Base-by-base conservation (phyloP, 1,140 invertebrate species). In the Leptinotarsa lineolata region DNA sequence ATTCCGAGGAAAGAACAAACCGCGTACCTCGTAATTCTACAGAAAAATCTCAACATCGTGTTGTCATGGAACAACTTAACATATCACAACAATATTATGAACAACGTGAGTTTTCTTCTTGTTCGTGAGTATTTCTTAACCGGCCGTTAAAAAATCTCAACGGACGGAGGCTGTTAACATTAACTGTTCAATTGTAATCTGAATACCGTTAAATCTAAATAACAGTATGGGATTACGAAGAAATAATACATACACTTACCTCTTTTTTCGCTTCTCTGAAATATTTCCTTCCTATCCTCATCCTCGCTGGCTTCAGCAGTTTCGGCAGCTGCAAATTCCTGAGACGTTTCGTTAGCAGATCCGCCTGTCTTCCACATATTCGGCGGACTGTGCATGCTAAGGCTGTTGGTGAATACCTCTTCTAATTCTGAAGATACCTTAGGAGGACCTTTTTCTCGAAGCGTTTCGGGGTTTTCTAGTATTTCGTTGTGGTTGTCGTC, bases 401-500 rank as follows among this genome's bases (percentile, higher is more conserved):
- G 70, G 61, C 74, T 73, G 21, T 79, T 68, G 66, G 30, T 79
- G 21, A 78, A 67, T 39, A 77, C 74, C 46, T 78, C 73, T 70
- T 78, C 79, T 24, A 75, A 72, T 48, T 78, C 65, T 39, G 74
- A 63, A 13, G 74, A 75, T 58, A 71, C 70, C 30, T 76, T 77
- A 21, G 72, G 72, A 20, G 59, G 39, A 45, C 54, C 44, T 2
- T 68, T 54, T 68, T 68, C 67, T 11, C 15, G 44, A 6, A 54
- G 44, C 3, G 15, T 48, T 68, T 78, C 73, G 45, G 73, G 68
- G 59, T 74, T 74, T 21, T 74, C 74, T n/a, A 71, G 30, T 12
- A 77, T 63, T 65, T 79, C 78, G 74, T 82, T 83, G 78, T 82
- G 80, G 76, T 80, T 80, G 44, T 69, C 76, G 72, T 83, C 82